Evolutionary conservation across 2,888 invertebrate species (phyloP).

Genomic region (Spicauda simplicius): DNA sequence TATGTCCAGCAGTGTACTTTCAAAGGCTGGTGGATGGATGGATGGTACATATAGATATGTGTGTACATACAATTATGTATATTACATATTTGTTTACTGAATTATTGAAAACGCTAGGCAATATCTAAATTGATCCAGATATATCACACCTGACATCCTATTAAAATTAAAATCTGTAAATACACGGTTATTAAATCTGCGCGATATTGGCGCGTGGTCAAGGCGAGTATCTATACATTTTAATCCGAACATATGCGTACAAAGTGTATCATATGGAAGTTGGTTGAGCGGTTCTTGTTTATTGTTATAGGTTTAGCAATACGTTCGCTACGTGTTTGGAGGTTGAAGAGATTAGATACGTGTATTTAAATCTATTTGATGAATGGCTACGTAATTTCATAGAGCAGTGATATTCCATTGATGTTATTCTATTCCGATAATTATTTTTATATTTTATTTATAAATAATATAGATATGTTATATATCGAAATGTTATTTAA

Average conservation of each 20-base stretch:
- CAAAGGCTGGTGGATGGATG: too few relatives aligned
- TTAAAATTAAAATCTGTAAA: constrained; percentile 1
- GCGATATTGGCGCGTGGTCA: constrained; percentile 18
- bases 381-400: too few relatives aligned
- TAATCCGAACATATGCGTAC: neutral
- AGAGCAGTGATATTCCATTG: too few relatives aligned
- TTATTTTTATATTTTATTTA: too few relatives aligned
- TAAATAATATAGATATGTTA: too few relatives aligned
- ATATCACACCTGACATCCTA: constrained; percentile 8
- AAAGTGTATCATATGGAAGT: constrained; percentile 19
- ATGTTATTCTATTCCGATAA: too few relatives aligned
- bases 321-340: constrained; percentile 9
- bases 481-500: too few relatives aligned
- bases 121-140: neutral
- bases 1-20: too few relatives aligned
- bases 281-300: constrained; percentile 11
- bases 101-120: too few relatives aligned
- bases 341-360: neutral
- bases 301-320: constrained; percentile 21
- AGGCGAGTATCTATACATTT: constrained; percentile 13
- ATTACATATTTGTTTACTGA: too few relatives aligned
- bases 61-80: too few relatives aligned
- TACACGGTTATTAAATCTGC: constrained; percentile 9
- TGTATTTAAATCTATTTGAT: neutral
- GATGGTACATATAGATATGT: too few relatives aligned